Base-by-base conservation (phyloP, 2,888 invertebrate species). In the Diloba caeruleocephala region DNA sequence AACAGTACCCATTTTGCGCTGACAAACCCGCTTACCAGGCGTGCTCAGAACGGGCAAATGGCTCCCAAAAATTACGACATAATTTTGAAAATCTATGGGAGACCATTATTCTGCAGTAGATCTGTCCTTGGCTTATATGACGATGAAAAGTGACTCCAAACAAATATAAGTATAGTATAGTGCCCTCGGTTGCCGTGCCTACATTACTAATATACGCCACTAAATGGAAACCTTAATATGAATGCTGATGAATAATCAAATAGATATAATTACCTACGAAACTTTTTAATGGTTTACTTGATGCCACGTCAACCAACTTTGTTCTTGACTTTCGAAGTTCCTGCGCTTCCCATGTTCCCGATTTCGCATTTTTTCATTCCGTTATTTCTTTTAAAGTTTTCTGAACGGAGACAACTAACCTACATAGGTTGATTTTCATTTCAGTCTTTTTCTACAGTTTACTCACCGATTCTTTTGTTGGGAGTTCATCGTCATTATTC, bases 391-490 rank as follows among this genome's bases (percentile, higher is more conserved):
- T 65, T 53, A 59, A 65, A 65, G 71, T 65, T 65, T 71, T 32
- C 38, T 45, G 51, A 57, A 57, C 45, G 42, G 26, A 64, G 65
- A 64, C 48, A 55, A 66, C 59, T 65, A 71, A 52, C 67, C 56
- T 52, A 62, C 56, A 55, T 71, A 71, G 48, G 48, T 51, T 43
- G 45, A 44, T 54, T 54, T 49, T 59, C 46, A 49, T 53, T 45
- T n/a, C 38, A 32, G 33, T 42, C 43, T 51, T 51, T 46, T 33
- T 58, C 61, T 71, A 43, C 68, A 46, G 66, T 65, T 65, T 65
- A 37, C 71, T 65, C 45, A 39, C 52, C 45, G 69, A 67, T 68
- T 68, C 72, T 62, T 71, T 61, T 53, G 69, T 68, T 56, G 41
- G 12, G 33, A 44, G 52, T 62, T 51, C 69, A 53, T 53, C 53